A percentile compares a stretch with the other conserved stretches of the same genome.
These are phyloP conservation scores for Campopleginae sp. DNA, from an alignment of 2,888 invertebrate species.

Conservation along the genomic window DNA sequence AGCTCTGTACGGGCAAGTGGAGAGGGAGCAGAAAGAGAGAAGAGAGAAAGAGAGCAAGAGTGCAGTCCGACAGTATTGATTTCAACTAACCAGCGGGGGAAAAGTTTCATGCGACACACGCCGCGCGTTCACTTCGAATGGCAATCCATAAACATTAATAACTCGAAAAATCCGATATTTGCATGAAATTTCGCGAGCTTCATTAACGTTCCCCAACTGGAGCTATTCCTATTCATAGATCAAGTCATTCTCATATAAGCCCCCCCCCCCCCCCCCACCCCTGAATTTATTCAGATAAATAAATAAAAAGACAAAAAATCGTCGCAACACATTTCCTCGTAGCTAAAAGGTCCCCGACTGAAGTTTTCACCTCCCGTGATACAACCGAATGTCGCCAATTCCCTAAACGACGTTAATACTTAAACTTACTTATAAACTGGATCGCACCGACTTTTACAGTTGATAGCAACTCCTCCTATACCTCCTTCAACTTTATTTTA, in stretches of 20 bases:
- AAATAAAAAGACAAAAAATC: conserved; percentile 14
- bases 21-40: conserved; percentile 22
- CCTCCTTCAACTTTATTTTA: conserved; percentile 24
- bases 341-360: conserved; percentile 10
- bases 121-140: conserved; percentile 47
- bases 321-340: conserved; percentile 2
- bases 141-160: conserved; percentile 30
- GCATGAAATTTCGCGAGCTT: not conserved
- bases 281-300: not conserved
- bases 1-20: conserved; percentile 51
- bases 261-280: no score
- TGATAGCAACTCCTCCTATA: conserved; percentile 46
- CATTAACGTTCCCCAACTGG: not conserved
- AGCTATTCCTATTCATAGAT: not conserved
- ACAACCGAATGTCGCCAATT: conserved; percentile 67
- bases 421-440: conserved; percentile 65
- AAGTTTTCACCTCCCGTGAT: conserved; percentile 40
- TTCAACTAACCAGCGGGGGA: conserved; percentile 69
- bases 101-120: conserved; percentile 64
- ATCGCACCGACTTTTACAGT: conserved; percentile 59
- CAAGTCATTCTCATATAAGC: not conserved
- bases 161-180: not conserved
- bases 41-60: conserved; percentile 43
- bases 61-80: conserved; percentile 67
- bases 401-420: conserved; percentile 68